Base-by-base conservation (phyloP, 2,113 vertebrate species). In the Neogobius melanostomus region DNA sequence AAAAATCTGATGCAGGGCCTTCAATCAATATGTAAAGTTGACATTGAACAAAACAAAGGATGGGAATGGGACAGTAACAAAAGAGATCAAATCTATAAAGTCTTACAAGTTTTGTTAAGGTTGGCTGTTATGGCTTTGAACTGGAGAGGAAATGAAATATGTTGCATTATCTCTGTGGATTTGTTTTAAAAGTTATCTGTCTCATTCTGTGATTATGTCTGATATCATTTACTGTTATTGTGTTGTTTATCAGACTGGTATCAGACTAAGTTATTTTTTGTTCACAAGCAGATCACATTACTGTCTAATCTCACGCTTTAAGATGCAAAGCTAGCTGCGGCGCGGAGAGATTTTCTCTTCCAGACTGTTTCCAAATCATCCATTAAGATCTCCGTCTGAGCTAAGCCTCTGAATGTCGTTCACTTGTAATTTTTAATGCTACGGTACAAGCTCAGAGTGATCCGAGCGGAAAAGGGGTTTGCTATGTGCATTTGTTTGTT, bases 201-300 rank as follows among this genome's bases (percentile, higher is more conserved):
- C 75, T 76, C 85, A 82, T 75, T 74, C 72, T 60, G 65, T 83
- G 82, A 85, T 85, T 80, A 81, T 76, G 69, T 56, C 67, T 73
- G 78, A 87, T 86, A 79, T 69, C 53, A 72, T 66, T 80, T 71
- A 62, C 70, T 73, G 56, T 43, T 74, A 17, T 80, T 69, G 71
- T 76, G 50, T 75, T 66, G 69, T 69, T 68, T 71, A 36, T 74
- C 76, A 83, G 74, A 63, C 76, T 77, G 48, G 53, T 72, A 86
- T 87, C 82, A 76, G 67, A 66, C 63, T 76, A 85, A 83, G 76
- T 89, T 86, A 85, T 89, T 91, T 90, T 82, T 72, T 82, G 77
- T 83, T 88, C 84, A 82, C 86, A 89, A 90, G 89, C 79, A 83
- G 63, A 74, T 87, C 15, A 73, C 80, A 82, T 89, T 87, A 77